These are phyloP conservation scores for Brenthis daphne DNA, from an alignment of 2,888 invertebrate genomes.

Conservation along the genomic window DNA sequence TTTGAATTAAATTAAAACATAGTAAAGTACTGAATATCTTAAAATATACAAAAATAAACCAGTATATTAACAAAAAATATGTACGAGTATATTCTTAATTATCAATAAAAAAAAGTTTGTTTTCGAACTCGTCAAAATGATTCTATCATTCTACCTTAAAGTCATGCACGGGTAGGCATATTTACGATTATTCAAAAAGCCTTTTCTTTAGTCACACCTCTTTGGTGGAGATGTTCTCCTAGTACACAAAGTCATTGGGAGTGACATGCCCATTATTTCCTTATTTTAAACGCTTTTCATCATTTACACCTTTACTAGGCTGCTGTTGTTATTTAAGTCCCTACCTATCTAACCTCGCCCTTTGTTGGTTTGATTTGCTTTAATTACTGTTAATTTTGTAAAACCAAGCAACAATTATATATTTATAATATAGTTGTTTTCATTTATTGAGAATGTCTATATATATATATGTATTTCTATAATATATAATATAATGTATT, in stretches of 20 bases:
- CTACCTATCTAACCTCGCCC: background rate
- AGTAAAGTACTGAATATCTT: too few species aligned
- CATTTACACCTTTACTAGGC: constrained; percentile 68
- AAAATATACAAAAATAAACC: too few species aligned
- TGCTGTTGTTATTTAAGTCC: constrained; percentile 23
- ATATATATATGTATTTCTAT: too few species aligned
- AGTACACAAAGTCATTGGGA: constrained; percentile 82
- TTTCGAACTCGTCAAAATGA: too few species aligned
- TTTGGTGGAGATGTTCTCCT: constrained; percentile 60
- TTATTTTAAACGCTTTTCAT: constrained; percentile 69
- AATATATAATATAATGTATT: too few species aligned
- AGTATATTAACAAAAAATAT: too few species aligned
- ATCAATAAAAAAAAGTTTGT: too few species aligned
- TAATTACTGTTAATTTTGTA: constrained; percentile 13
- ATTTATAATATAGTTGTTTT: too few species aligned
- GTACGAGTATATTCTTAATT: too few species aligned
- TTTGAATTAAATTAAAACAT: too few species aligned
- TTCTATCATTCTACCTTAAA: background rate
- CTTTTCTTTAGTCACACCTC: constrained; percentile 42
- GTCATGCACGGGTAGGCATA: background rate
- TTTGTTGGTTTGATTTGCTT: background rate
- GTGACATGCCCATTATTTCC: constrained; percentile 82
- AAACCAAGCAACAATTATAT: background rate
- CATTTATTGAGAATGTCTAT: too few species aligned
- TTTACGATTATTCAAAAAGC: constrained; percentile 23